These are phyloP conservation scores for Sprattus sprattus DNA, from an alignment of 2,113 vertebrate genomes.

Conservation along the genomic window DNA sequence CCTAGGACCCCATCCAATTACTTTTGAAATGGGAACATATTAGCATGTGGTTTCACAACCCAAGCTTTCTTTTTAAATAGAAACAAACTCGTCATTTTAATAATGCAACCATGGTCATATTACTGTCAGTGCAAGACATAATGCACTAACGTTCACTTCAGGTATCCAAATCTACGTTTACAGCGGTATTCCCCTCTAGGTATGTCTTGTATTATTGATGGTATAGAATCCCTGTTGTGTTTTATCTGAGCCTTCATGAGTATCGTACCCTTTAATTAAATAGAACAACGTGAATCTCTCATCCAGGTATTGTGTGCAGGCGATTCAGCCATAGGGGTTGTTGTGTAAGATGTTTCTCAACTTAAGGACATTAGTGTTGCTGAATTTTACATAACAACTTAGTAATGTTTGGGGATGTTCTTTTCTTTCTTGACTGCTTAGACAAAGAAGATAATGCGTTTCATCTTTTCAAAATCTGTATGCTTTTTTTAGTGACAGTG, in stretches of 20 bases:
- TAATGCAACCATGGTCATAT: neutral
- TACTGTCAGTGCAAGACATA: neutral
- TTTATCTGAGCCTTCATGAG: constrained; percentile 4
- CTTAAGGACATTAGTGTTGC: neutral
- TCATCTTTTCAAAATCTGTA: neutral
- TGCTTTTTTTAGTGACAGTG: neutral
- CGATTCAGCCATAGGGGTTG: neutral
- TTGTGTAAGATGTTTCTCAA: neutral
- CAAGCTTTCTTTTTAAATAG: neutral
- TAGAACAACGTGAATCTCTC: neutral
- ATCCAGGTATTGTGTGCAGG: neutral
- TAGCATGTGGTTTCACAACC: neutral
- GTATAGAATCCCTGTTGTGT: neutral
- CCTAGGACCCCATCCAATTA: neutral
- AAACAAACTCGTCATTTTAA: neutral
- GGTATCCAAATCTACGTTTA: constrained; percentile 1
- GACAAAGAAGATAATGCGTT: neutral
- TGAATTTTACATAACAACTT: neutral
- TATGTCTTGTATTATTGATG: constrained; percentile 31
- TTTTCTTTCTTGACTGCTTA: neutral
- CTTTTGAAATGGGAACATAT: neutral
- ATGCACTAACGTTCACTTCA: neutral
- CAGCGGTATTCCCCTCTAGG: constrained; percentile 24
- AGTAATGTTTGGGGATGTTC: neutral
- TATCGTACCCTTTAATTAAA: constrained; percentile 27